phyloP scores from a whole-genome alignment of 2,888 invertebrate genomes.

The Unio pictorum region DNA sequence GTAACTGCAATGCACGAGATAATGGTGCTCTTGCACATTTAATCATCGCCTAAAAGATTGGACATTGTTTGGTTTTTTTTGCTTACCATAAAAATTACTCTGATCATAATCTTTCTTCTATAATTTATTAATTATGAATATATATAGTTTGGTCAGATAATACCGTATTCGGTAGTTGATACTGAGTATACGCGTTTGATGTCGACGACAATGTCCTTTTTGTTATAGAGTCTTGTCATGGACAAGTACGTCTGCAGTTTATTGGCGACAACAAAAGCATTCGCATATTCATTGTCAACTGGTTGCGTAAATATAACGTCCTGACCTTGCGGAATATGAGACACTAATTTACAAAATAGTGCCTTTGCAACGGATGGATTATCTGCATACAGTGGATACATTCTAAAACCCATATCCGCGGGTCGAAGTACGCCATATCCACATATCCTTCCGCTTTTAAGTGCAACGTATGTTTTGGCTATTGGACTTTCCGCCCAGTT shows the following conservation, averaged over 20 bases:
- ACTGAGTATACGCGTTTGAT: conserved; percentile 40
- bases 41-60: no score
- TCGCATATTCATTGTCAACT: conserved; percentile 41
- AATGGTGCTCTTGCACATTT: no score
- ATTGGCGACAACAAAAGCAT: conserved; percentile 39
- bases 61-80: no score
- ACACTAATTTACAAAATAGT: conserved; percentile 38
- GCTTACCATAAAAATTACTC: no score
- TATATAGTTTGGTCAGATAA: conserved; percentile 15
- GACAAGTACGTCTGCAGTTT: conserved; percentile 41
- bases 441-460: conserved; percentile 36
- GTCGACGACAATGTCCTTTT: conserved; percentile 44
- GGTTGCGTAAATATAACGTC: conserved; percentile 45
- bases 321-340: conserved; percentile 37
- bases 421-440: conserved; percentile 46
- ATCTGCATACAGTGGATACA: conserved; percentile 50
- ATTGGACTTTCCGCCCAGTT: conserved; percentile 37
- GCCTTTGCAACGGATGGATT: conserved; percentile 37
- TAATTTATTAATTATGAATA: no score
- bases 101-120: no score
- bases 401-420: conserved; percentile 39
- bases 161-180: conserved; percentile 45
- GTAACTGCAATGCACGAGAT: no score
- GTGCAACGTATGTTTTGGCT: conserved; percentile 38
- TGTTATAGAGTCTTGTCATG: conserved; percentile 51